Conservation (phyloP, 1,140 invertebrate species). For the Drosophila virilis region DNA sequence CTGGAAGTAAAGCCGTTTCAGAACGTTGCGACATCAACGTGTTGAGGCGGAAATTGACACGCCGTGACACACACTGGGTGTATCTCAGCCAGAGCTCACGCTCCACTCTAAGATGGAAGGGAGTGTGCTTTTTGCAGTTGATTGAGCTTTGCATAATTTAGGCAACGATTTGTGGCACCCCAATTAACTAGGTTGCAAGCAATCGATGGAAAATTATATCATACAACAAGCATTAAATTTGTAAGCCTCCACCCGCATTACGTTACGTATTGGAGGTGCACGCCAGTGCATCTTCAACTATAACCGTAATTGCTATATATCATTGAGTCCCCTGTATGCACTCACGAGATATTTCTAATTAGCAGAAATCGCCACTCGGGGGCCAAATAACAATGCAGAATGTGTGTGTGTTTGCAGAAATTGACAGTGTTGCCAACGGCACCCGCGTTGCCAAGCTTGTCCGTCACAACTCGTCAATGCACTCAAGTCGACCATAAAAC, state of each 20-base stretch:
- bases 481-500: constrained; percentile 25
- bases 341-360: constrained; percentile 66
- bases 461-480: constrained; percentile 37
- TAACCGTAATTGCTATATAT: constrained; percentile 63
- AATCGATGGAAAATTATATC: constrained; percentile 54
- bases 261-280: constrained; percentile 30
- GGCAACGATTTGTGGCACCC: constrained; percentile 32
- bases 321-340: not conserved
- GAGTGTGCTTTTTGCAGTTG: constrained; percentile 35
- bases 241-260: not conserved
- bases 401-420: constrained; percentile 49
- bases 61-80: constrained; percentile 27
- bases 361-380: constrained; percentile 68
- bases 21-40: constrained; percentile 67
- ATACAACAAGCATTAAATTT: not conserved
- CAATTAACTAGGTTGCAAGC: constrained; percentile 51
- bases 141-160: constrained; percentile 73
- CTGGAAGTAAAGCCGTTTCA: constrained; percentile 36
- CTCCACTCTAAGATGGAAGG: not conserved
- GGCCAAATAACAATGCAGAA: constrained; percentile 65
- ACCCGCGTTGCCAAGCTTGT: not conserved
- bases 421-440: constrained; percentile 30
- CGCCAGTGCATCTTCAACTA: constrained; percentile 31
- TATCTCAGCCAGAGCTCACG: not conserved
- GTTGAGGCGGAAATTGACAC: constrained; percentile 75